phyloP scores from a whole-genome alignment of 2,797 vertebrate genomes.

The Crocodylus rhombifer region DNA sequence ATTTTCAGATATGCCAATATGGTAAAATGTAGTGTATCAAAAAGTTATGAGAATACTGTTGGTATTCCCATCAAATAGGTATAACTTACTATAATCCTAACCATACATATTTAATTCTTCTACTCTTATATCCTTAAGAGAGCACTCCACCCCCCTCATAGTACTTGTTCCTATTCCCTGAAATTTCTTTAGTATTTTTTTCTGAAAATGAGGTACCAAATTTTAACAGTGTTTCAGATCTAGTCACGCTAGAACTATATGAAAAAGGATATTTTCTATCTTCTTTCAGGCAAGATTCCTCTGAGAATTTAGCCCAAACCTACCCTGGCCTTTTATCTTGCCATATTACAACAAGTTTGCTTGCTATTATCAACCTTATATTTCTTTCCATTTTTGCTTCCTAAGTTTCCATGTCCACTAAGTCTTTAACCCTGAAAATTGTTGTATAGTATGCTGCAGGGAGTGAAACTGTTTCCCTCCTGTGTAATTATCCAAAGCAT shows the following conservation, averaged over 20 bases:
- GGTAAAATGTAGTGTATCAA: not conserved
- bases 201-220: not conserved
- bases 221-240: constrained; percentile 1
- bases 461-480: fast-evolving
- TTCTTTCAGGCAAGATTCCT: not conserved
- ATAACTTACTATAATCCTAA: not conserved
- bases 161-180: constrained; percentile 5
- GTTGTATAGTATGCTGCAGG: fast-evolving
- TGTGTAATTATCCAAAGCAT: not conserved
- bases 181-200: not conserved
- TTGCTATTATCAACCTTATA: not conserved
- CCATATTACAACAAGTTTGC: fast-evolving
- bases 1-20: not conserved
- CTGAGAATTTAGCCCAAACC: not conserved
- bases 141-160: not conserved
- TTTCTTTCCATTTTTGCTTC: not conserved
- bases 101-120: not conserved
- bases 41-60: not conserved
- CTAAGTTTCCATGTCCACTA: not conserved
- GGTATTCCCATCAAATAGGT: not conserved
- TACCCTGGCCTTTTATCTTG: not conserved
- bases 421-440: not conserved
- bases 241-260: not conserved
- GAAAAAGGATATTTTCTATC: not conserved
- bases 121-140: constrained; percentile 1